Conservation (phyloP, 2,888 invertebrate species). For the Lathronympha strigana region DNA sequence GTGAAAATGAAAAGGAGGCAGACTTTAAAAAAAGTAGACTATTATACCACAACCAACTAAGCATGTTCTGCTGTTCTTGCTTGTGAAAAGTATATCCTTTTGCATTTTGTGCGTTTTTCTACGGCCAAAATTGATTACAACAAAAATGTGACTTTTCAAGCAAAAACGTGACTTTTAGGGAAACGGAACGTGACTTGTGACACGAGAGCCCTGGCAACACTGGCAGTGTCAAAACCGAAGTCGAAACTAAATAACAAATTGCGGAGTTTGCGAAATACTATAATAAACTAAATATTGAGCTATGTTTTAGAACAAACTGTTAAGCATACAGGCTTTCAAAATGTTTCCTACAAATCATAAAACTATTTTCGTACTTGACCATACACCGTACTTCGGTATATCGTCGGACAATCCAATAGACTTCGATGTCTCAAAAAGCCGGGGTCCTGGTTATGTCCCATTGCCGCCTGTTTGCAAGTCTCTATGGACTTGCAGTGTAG, state of each 20-base stretch:
- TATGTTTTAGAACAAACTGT: neutral
- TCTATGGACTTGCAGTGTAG: constrained; percentile 98
- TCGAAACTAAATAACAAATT: neutral
- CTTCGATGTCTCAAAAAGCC: constrained; percentile 90
- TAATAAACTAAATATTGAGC: neutral
- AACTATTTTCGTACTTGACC: constrained; percentile 97
- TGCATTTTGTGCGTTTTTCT: too few relatives aligned
- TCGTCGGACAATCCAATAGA: constrained; percentile 92
- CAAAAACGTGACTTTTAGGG: too few relatives aligned
- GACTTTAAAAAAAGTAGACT: too few relatives aligned
- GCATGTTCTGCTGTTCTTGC: too few relatives aligned
- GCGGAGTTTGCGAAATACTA: neutral
- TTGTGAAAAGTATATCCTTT: too few relatives aligned
- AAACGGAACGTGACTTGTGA: too few relatives aligned
- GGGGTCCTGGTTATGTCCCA: constrained; percentile 88
- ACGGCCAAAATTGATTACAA: too few relatives aligned
- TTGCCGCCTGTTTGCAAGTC: constrained; percentile 95
- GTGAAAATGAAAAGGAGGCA: too few relatives aligned
- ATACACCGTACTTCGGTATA: constrained; percentile 95
- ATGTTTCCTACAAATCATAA: constrained; percentile 94
- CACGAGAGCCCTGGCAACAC: too few relatives aligned
- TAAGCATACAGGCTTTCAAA: neutral
- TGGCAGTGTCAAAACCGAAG: neutral
- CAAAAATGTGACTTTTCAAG: too few relatives aligned
- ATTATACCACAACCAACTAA: too few relatives aligned